A percentile compares a stretch with the other conserved stretches of the same genome.
phyloP scores from a whole-genome alignment of 1,140 invertebrate species.

The Thaumatotibia leucotreta region DNA sequence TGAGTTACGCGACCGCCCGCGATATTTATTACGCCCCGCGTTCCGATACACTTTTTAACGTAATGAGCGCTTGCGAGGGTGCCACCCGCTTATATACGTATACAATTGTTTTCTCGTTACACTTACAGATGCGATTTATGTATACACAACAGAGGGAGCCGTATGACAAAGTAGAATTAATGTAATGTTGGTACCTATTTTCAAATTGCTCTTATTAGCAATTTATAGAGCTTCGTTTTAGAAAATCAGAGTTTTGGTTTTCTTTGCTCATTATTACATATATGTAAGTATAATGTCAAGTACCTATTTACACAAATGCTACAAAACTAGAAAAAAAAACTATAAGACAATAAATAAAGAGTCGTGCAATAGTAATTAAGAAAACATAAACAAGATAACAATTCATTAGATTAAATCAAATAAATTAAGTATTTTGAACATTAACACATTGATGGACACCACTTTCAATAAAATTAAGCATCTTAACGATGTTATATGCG shows the following conservation, averaged over 20 bases:
- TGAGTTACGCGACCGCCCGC: conserved; percentile 72
- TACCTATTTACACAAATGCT: too few species aligned
- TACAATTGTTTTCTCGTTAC: conserved; percentile 23
- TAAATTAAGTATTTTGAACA: too few species aligned
- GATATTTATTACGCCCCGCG: conserved; percentile 63
- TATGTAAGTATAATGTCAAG: not conserved
- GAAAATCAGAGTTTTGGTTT: not conserved
- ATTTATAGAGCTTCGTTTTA: too few species aligned
- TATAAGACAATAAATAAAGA: too few species aligned
- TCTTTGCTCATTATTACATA: not conserved
- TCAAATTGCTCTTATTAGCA: not conserved
- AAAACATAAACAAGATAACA: too few species aligned
- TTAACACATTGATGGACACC: too few species aligned
- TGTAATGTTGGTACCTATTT: not conserved
- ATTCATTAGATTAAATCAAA: too few species aligned
- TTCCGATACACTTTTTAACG: conserved; percentile 74
- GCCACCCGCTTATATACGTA: conserved; percentile 39
- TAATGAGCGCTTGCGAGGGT: conserved; percentile 61
- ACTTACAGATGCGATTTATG: not conserved
- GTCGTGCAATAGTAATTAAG: too few species aligned
- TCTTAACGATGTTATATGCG: too few species aligned
- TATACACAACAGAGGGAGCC: not conserved
- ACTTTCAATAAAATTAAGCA: too few species aligned
- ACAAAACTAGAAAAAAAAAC: too few species aligned
- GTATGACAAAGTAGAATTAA: not conserved